Conservation (phyloP, 2,113 vertebrate species). For the Ptychochromis oligacanthus region DNA sequence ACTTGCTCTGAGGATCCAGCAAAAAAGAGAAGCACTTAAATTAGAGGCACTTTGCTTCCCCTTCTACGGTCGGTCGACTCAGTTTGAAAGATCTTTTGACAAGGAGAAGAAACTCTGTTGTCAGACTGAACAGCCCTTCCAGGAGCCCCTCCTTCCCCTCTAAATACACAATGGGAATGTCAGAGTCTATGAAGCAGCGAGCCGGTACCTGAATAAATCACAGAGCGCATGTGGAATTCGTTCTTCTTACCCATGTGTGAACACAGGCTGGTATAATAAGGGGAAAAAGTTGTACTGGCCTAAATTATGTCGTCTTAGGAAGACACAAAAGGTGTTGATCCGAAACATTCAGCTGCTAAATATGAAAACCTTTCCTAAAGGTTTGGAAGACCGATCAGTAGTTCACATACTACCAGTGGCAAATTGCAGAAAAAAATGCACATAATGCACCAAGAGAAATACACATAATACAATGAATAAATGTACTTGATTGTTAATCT, state of each 20-base stretch:
- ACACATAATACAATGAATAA: neutral
- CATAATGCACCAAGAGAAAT: no score
- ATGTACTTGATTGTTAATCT: neutral
- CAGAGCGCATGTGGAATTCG: conserved; percentile 44
- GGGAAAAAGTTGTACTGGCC: conserved; percentile 9
- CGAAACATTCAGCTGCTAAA: neutral
- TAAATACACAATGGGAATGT: conserved; percentile 76
- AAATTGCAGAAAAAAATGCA: neutral
- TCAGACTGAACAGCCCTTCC: conserved; percentile 57
- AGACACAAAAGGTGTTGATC: neutral
- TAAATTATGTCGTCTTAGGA: conserved; percentile 20
- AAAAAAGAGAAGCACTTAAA: conserved; percentile 43
- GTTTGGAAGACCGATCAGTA: neutral
- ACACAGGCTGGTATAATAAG: conserved; percentile 36
- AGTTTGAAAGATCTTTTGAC: conserved; percentile 67
- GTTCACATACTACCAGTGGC: neutral
- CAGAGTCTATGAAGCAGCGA: conserved; percentile 72
- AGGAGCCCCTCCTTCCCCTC: conserved; percentile 18
- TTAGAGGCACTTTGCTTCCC: conserved; percentile 60
- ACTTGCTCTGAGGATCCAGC: conserved; percentile 11
- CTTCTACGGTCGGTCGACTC: conserved; percentile 53
- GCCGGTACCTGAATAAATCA: conserved; percentile 74
- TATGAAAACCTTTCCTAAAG: neutral
- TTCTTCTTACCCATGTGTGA: conserved; percentile 52
- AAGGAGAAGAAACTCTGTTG: conserved; percentile 50